These are phyloP conservation scores for Microcebus griseorufus DNA, from an alignment of 2,113 vertebrate genomes.

Conservation along the genomic window DNA sequence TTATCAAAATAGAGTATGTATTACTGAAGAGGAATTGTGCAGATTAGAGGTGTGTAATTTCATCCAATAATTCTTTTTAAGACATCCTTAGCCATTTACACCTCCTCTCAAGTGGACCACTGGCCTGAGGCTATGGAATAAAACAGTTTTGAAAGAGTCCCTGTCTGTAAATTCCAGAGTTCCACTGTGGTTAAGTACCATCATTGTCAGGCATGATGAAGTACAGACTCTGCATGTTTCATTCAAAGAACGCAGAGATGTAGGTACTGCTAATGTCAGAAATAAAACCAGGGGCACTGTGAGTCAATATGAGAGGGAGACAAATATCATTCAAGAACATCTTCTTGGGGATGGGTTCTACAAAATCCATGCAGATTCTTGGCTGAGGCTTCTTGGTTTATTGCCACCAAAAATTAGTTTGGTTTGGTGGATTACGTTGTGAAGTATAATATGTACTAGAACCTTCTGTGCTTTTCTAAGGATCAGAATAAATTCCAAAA, in stretches of 20 bases:
- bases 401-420: constrained; percentile 28
- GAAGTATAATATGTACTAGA: background rate
- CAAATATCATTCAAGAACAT: background rate
- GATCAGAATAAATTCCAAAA: constrained; percentile 37
- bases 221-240: background rate
- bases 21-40: background rate
- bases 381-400: background rate
- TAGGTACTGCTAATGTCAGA: background rate
- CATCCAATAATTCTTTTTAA: background rate
- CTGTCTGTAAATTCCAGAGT: background rate
- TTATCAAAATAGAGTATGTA: background rate
- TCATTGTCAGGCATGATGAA: background rate
- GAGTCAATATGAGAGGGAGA: background rate
- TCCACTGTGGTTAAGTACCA: background rate
- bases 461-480: constrained; percentile 53
- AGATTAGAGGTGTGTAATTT: background rate
- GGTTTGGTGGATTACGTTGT: background rate
- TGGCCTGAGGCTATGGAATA: background rate
- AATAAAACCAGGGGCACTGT: background rate
- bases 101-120: background rate
- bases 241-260: background rate
- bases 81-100: background rate
- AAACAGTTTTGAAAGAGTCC: background rate
- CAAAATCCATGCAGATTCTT: constrained; percentile 11
- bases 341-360: background rate